phyloP scores from a whole-genome alignment of 2,797 vertebrate species.

The Danio albolineatus region DNA sequence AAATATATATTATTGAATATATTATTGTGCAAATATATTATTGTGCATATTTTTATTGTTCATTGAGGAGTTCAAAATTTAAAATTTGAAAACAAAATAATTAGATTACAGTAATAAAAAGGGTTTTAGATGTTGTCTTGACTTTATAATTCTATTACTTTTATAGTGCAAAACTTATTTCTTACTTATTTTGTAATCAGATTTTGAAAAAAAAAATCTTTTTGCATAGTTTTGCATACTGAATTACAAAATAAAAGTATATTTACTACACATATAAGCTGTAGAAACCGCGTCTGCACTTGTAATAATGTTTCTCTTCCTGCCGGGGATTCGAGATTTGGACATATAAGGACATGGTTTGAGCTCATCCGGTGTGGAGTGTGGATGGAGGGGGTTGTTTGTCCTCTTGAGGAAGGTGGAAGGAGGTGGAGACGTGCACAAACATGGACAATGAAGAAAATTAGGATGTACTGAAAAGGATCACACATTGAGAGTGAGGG shows the following conservation, averaged over 20 bases:
- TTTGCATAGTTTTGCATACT: too few relatives aligned
- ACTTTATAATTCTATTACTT: background rate
- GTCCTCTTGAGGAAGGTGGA: constrained; percentile 64
- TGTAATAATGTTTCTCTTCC: constrained; percentile 72
- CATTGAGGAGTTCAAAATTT: too few relatives aligned
- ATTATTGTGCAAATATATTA: too few relatives aligned
- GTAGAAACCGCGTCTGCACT: constrained; percentile 72
- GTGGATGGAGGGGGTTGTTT: constrained; percentile 69
- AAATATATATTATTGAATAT: too few relatives aligned
- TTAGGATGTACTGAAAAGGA: constrained; percentile 62
- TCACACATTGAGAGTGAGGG: constrained; percentile 61
- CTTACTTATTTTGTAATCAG: background rate
- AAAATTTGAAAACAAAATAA: too few relatives aligned
- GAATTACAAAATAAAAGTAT: background rate
- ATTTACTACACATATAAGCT: constrained; percentile 6
- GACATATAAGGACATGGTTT: constrained; percentile 79
- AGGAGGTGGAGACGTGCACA: constrained; percentile 52
- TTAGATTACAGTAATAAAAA: too few relatives aligned
- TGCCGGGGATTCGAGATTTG: constrained; percentile 66
- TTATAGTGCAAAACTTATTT: background rate
- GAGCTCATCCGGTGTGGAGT: constrained; percentile 53
- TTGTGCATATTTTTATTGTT: too few relatives aligned
- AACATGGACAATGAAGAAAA: constrained; percentile 60
- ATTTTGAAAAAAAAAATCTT: constrained; percentile 23
- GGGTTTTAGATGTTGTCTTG: too few relatives aligned